These are phyloP conservation scores for Takifugu bimaculatus DNA, from an alignment of 2,113 vertebrate species.

Conservation along the genomic window DNA sequence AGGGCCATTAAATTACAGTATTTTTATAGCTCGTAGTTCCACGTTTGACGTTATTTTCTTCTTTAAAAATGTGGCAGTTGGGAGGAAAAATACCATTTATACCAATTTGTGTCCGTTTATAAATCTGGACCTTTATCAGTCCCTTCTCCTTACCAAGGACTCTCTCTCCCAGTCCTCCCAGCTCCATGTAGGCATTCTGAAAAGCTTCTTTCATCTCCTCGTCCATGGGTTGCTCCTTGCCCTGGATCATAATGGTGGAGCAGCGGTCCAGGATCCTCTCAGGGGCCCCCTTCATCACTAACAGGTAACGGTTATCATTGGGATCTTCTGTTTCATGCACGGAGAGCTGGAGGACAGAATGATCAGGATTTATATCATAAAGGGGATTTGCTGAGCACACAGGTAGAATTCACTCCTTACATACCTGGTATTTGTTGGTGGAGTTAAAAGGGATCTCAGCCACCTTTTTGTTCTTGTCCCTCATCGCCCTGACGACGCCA, in stretches of 20 bases:
- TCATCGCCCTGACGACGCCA: slow-evolving; percentile 80
- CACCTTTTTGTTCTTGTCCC: slow-evolving; percentile 88
- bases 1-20: too few relatives aligned
- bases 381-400: too few relatives aligned
- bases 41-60: too few relatives aligned
- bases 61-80: too few relatives aligned
- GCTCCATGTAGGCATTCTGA: slow-evolving; percentile 89
- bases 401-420: background rate
- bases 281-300: slow-evolving; percentile 92
- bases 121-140: too few relatives aligned
- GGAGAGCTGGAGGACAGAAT: slow-evolving; percentile 75
- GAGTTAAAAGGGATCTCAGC: slow-evolving; percentile 91
- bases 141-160: slow-evolving; percentile 70
- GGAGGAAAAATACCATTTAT: too few relatives aligned
- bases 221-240: slow-evolving; percentile 88
- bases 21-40: too few relatives aligned
- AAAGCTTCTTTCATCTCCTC: slow-evolving; percentile 90
- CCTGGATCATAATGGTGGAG: slow-evolving; percentile 84
- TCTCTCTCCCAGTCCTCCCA: slow-evolving; percentile 84
- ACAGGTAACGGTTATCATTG: slow-evolving; percentile 88
- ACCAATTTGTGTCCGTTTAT: too few relatives aligned
- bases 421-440: slow-evolving; percentile 79
- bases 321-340: slow-evolving; percentile 87
- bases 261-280: slow-evolving; percentile 89
- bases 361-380: background rate